A percentile compares a stretch with the other conserved stretches of the same genome.
Evolutionary conservation across 2,113 vertebrate species (phyloP).

Genomic region (Dryoscopus gambensis): DNA sequence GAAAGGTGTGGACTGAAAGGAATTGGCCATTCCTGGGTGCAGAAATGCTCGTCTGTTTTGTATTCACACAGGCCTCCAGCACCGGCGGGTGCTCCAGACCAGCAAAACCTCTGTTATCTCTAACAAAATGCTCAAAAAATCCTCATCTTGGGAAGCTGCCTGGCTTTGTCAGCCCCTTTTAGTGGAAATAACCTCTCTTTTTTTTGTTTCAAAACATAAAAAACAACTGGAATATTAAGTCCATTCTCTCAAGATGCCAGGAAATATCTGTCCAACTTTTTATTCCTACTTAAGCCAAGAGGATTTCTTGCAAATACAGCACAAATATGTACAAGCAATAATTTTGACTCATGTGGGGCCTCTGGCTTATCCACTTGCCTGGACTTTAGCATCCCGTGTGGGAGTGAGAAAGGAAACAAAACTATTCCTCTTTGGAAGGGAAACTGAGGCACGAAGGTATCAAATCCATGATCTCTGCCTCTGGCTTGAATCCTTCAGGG

Average conservation of each 20-base stretch:
- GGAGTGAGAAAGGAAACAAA: not conserved
- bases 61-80: not conserved
- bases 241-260: not conserved
- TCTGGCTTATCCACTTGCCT: not conserved
- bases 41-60: fast-evolving
- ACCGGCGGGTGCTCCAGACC: not conserved
- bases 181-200: not conserved
- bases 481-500: not conserved
- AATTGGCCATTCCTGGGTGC: not conserved
- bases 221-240: not conserved
- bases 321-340: not conserved
- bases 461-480: not conserved
- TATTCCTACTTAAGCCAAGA: not conserved
- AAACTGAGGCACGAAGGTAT: not conserved
- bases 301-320: not conserved
- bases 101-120: not conserved
- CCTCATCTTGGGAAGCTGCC: not conserved
- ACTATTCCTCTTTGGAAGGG: not conserved
- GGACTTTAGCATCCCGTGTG: not conserved
- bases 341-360: not conserved
- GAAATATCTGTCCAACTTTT: not conserved
- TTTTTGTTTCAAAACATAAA: not conserved
- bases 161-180: not conserved
- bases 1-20: not conserved
- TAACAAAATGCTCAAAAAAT: not conserved